Percentiles rank a stretch among this genome's conserved stretches.
Conservation (phyloP, 2,888 invertebrate species). For the Nowickia ferox region DNA sequence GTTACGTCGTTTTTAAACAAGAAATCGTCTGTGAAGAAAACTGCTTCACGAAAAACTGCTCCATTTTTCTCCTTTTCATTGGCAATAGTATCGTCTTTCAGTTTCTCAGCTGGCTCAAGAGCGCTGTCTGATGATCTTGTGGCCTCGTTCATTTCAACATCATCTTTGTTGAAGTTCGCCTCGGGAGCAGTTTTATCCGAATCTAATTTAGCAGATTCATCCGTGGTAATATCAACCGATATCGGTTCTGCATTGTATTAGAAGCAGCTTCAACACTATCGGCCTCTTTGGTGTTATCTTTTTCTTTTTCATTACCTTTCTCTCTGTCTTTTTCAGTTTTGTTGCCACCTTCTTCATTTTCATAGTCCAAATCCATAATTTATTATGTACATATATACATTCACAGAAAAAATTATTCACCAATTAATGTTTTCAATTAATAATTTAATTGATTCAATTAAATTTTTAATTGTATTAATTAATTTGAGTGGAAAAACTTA, state of each 20-base stretch:
- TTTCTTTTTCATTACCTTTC: conserved; percentile 71
- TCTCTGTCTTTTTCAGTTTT: conserved; percentile 54
- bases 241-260: conserved; percentile 62
- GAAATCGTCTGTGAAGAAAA: no score
- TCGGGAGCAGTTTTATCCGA: conserved; percentile 77
- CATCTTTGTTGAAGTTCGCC: conserved; percentile 79
- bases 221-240: conserved; percentile 64
- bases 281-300: conserved; percentile 67
- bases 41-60: no score
- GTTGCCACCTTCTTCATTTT: conserved; percentile 76
- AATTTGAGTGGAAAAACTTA: no score
- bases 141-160: conserved; percentile 59
- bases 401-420: no score
- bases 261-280: conserved; percentile 17
- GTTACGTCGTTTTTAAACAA: no score
- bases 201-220: conserved; percentile 46
- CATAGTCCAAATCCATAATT: conserved; percentile 81
- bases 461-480: no score
- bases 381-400: no score
- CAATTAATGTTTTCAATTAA: no score
- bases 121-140: conserved; percentile 73
- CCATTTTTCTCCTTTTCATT: conserved; percentile 66
- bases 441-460: no score
- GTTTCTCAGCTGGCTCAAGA: conserved; percentile 35
- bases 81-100: not conserved